Conservation (phyloP, 2,113 vertebrate species). For the Nothocercus julius region DNA sequence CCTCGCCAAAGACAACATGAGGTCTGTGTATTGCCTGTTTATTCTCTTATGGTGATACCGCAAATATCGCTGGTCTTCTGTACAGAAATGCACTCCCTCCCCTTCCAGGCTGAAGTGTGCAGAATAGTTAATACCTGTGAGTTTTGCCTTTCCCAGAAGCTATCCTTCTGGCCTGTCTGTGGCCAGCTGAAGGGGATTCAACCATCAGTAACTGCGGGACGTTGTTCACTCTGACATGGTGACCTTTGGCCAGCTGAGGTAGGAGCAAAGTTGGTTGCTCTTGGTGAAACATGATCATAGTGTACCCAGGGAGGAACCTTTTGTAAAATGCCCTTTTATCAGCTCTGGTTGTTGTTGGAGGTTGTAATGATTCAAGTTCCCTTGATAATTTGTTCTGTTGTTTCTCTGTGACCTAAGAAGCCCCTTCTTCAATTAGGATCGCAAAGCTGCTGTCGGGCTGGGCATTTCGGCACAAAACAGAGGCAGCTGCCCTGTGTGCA, state of each 20-base stretch:
- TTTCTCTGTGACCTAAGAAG: not conserved
- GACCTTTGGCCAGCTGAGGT: slow-evolving; percentile 38
- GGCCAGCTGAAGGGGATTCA: not conserved
- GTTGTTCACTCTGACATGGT: not conserved
- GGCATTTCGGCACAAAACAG: not conserved
- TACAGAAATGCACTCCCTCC: not conserved
- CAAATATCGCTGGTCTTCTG: not conserved
- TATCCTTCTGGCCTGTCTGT: not conserved
- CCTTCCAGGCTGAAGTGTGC: not conserved
- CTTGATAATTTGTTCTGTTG: not conserved
- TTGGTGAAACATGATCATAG: not conserved
- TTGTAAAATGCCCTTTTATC: slow-evolving; percentile 48
- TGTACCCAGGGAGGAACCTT: slow-evolving; percentile 64
- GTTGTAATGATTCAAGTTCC: slow-evolving; percentile 4
- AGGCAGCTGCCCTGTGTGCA: too few species aligned
- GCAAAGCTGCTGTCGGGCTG: rapidly evolving
- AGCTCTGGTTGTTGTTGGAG: not conserved
- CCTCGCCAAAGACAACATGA: not conserved
- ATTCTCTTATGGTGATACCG: not conserved
- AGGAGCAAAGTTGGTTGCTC: slow-evolving; percentile 12
- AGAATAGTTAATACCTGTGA: not conserved
- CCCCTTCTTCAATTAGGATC: not conserved
- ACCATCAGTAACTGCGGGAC: slow-evolving; percentile 3
- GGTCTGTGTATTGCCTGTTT: slow-evolving; percentile 25
- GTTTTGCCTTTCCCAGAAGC: not conserved